These are phyloP conservation scores for Perognathus longimembris DNA, from an alignment of 2,113 vertebrate genomes.

Conservation along the genomic window DNA sequence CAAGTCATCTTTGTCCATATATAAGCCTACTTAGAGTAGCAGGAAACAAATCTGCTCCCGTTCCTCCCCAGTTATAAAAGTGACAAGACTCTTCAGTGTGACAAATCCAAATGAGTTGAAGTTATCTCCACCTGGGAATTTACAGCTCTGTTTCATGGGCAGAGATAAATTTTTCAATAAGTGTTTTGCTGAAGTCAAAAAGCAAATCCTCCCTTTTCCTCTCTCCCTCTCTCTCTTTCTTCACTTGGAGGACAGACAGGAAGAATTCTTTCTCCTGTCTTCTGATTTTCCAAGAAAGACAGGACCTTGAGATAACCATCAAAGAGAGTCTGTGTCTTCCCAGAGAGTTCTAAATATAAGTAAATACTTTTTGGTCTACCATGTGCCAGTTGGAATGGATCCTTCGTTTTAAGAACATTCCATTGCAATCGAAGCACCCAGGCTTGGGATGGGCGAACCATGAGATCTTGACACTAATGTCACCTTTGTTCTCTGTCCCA, in stretches of 20 bases:
- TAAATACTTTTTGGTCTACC: neutral
- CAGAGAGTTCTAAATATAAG: neutral
- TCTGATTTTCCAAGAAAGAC: constrained; percentile 24
- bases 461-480: neutral
- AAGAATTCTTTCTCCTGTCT: neutral
- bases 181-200: constrained; percentile 57
- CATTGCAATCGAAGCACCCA: fast-evolving
- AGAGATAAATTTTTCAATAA: constrained; percentile 84
- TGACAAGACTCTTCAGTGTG: constrained; percentile 33
- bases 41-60: constrained; percentile 74
- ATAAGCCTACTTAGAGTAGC: constrained; percentile 74
- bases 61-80: constrained; percentile 81
- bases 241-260: constrained; percentile 61
- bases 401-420: neutral
- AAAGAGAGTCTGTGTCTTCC: neutral
- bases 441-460: neutral
- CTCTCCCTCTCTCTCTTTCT: constrained; percentile 39
- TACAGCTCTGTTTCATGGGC: constrained; percentile 72
- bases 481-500: neutral
- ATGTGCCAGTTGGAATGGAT: neutral
- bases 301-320: neutral
- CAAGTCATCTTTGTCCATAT: constrained; percentile 62
- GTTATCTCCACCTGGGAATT: constrained; percentile 71
- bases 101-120: constrained; percentile 74
- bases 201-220: constrained; percentile 68